These are phyloP conservation scores for Megathymus violae DNA, from an alignment of 1,140 invertebrate genomes.

Conservation along the genomic window DNA sequence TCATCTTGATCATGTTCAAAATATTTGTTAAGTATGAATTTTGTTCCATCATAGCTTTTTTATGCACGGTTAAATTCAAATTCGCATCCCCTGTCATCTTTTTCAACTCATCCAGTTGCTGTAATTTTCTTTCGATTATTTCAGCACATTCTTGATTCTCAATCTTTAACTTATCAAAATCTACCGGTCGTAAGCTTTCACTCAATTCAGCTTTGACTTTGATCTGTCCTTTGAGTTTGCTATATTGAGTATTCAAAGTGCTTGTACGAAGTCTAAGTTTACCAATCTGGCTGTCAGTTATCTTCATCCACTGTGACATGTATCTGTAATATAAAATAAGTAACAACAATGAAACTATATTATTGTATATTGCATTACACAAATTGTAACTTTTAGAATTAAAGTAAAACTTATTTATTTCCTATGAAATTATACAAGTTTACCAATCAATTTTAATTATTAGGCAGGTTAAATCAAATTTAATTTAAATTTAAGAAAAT, in stretches of 20 bases:
- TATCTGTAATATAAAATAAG: slow-evolving; percentile 42
- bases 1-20: slow-evolving; percentile 57
- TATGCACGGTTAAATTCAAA: slow-evolving; percentile 77
- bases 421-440: too few species aligned
- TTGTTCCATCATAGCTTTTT: slow-evolving; percentile 77
- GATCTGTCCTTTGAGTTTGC: slow-evolving; percentile 78
- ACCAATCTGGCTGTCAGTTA: slow-evolving; percentile 74
- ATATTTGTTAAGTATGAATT: slow-evolving; percentile 64
- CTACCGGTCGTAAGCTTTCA: slow-evolving; percentile 78
- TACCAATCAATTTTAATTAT: too few species aligned
- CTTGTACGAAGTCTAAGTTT: slow-evolving; percentile 80
- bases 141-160: slow-evolving; percentile 78
- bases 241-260: slow-evolving; percentile 80
- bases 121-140: slow-evolving; percentile 77
- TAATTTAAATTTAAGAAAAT: too few species aligned
- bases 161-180: slow-evolving; percentile 84
- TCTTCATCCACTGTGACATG: slow-evolving; percentile 82
- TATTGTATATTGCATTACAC: too few species aligned
- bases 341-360: too few species aligned
- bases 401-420: too few species aligned
- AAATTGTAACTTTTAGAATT: too few species aligned
- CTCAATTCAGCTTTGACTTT: slow-evolving; percentile 77
- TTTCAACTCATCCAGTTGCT: slow-evolving; percentile 77
- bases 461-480: too few species aligned
- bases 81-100: slow-evolving; percentile 81